Conservation (phyloP, 1,140 invertebrate species). For the Ephestia elutella region DNA sequence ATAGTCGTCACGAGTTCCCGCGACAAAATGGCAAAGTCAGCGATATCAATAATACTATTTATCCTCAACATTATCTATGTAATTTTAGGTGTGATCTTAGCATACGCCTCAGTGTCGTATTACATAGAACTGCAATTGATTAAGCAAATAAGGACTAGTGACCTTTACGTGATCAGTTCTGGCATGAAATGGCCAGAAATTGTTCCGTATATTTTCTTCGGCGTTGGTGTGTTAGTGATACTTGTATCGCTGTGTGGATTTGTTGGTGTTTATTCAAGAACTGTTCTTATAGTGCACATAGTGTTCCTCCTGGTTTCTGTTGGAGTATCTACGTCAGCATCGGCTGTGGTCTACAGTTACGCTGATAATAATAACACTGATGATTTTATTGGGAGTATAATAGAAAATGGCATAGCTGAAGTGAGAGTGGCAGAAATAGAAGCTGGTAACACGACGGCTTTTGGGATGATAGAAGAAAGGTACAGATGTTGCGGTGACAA, state of each 20-base stretch:
- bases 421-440: neutral
- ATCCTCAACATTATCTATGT: constrained; percentile 14
- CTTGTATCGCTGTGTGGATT: constrained; percentile 15
- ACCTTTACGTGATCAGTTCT: constrained; percentile 11
- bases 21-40: neutral
- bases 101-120: constrained; percentile 11
- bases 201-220: constrained; percentile 14
- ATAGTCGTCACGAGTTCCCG: neutral
- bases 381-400: constrained; percentile 10
- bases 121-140: constrained; percentile 15
- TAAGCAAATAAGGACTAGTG: constrained; percentile 13
- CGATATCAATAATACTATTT: neutral
- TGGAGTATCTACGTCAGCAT: neutral
- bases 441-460: constrained; percentile 1
- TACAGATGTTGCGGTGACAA: constrained; percentile 16
- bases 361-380: constrained; percentile 10
- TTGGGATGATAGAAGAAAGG: constrained; percentile 14
- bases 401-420: constrained; percentile 9
- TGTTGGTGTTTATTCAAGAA: constrained; percentile 8
- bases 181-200: constrained; percentile 19
- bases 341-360: neutral
- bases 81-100: constrained; percentile 7
- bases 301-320: constrained; percentile 11
- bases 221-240: constrained; percentile 7
- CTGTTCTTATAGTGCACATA: constrained; percentile 8